Evolutionary conservation across 92 coral and sea anemone genomes (phyloP), one percentile per base, ranked within the genome.

Genomic region (Meandrina meandrites): DNA sequence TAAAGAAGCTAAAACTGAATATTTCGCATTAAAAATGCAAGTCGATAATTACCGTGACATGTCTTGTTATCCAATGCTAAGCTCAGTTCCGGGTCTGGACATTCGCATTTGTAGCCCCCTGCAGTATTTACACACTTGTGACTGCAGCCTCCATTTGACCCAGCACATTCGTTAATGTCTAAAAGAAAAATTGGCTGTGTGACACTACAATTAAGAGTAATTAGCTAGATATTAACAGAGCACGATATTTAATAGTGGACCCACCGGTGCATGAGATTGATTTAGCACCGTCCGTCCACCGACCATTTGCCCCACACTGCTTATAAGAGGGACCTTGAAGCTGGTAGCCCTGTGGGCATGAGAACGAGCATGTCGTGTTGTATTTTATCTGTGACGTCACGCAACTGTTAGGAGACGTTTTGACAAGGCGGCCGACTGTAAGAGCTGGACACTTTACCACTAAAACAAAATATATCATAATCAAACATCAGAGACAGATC

Each of bases 111-210:
- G 48, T 91, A 84, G 1, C 89, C 82, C 1, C 96, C 96, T 18
- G 78, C 87, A 51, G 89, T 88, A 76, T 93, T 93, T 10, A 75
- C 80, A 51, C 96, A 93, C 70, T 51, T 82, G 90, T 91, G 96
- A 19, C 90, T 79, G 34, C 96, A 93, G 58, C 94, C 94, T 11
- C 96, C 96, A 28, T 93, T 91, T 68, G 74, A 68, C 40, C 30
- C 71, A 64, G 32, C 32, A 64, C 74, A 68, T 40, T 68, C 74
- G 19, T 68, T 40, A 27, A 32, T 68, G 10, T 68, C 74, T 68
- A 40, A 68, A 68, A 68, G 16, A 68, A 68, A 56, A 4, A 18
- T 24, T 16, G 16, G 0, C 24, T 17, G 24, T 56, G 56, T 51
- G 9, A 5, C 17, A 1, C 56, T 51, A 40, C 56, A 1, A 9